These are phyloP conservation scores for Calameuta pallipes DNA, from an alignment of 2,888 invertebrate genomes.

Conservation along the genomic window DNA sequence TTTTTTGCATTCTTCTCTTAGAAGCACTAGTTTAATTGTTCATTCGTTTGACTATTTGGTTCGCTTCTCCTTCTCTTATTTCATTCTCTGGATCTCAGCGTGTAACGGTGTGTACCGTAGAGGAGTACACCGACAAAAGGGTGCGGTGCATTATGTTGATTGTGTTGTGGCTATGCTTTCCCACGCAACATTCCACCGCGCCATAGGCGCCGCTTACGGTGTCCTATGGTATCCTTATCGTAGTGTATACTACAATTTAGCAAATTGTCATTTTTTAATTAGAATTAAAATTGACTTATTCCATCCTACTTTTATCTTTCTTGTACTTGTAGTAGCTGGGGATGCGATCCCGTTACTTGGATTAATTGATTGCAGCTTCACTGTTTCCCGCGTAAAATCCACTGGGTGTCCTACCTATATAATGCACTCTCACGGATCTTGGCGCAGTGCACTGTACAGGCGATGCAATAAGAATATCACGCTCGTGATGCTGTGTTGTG, in stretches of 20 bases:
- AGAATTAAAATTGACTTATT: background rate
- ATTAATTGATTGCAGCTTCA: background rate
- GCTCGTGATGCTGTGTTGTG: constrained; percentile 35
- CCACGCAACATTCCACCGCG: constrained; percentile 26
- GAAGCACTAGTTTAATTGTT: background rate
- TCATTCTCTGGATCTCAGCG: background rate
- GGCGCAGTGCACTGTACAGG: constrained; percentile 9
- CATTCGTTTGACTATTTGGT: background rate
- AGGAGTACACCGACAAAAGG: background rate
- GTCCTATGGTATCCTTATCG: background rate
- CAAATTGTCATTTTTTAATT: background rate
- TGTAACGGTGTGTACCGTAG: background rate
- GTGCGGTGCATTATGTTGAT: constrained; percentile 12
- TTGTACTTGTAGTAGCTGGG: background rate
- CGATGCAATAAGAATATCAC: constrained; percentile 46
- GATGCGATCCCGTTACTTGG: background rate
- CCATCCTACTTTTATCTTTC: background rate
- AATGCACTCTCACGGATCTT: background rate
- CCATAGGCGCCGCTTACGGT: constrained; percentile 18
- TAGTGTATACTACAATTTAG: background rate
- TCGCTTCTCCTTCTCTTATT: constrained; percentile 15
- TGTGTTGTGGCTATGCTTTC: constrained; percentile 23
- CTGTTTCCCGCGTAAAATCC: background rate
- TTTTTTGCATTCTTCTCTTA: background rate
- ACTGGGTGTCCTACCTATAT: background rate